Percentiles rank a stretch among this genome's conserved stretches.
Conservation (phyloP, 2,888 invertebrate species). For the Eupelmus urozonus region DNA sequence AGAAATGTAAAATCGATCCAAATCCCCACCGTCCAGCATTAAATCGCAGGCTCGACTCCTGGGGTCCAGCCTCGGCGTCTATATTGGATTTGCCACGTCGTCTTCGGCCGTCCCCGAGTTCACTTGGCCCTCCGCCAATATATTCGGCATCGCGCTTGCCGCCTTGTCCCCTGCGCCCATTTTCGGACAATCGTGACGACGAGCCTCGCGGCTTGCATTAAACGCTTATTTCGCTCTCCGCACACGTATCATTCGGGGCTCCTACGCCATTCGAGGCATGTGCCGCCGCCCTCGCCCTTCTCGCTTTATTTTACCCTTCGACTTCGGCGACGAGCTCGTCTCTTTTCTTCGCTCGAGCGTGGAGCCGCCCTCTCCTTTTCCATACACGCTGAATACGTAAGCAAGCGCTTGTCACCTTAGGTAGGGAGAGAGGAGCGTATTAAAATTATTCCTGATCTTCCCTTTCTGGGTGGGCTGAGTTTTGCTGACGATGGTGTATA, state of each 20-base stretch:
- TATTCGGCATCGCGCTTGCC: neutral
- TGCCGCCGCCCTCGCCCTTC: neutral
- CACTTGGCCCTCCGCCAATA: no score
- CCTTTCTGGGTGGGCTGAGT: no score
- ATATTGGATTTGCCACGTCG: no score
- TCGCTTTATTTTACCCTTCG: neutral
- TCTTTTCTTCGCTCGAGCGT: conserved; percentile 16
- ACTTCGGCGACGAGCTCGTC: neutral
- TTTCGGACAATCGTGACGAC: conserved; percentile 69
- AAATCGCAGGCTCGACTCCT: no score
- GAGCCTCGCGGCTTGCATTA: conserved; percentile 59
- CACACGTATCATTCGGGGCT: conserved; percentile 67
- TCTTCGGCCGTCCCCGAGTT: no score
- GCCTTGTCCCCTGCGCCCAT: conserved; percentile 60
- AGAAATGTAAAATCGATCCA: no score
- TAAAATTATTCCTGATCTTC: conserved; percentile 27
- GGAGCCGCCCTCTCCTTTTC: neutral
- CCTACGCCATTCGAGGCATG: conserved; percentile 29
- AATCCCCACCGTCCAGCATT: no score
- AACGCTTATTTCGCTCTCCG: conserved; percentile 71
- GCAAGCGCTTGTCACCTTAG: conserved; percentile 47
- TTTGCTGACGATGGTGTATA: no score
- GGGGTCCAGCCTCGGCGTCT: no score
- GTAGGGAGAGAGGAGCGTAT: conserved; percentile 2
- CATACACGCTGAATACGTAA: conserved; percentile 48